Percentiles rank a stretch among this genome's conserved stretches.
phyloP scores from a whole-genome alignment of 2,797 vertebrate genomes.

The Artibeus jamaicensis region DNA sequence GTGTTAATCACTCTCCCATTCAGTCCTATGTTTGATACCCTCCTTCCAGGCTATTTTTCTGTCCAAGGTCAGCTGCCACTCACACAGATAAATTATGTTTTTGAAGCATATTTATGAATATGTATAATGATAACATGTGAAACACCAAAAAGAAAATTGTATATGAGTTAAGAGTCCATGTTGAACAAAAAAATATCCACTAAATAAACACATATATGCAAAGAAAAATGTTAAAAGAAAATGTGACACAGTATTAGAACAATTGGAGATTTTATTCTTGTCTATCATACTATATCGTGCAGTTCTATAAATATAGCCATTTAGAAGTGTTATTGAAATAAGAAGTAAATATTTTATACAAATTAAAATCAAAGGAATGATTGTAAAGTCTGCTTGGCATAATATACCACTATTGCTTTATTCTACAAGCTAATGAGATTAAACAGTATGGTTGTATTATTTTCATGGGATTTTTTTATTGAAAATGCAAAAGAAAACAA shows the following conservation, averaged over 20 bases:
- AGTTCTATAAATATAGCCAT: not conserved
- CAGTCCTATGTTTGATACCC: not conserved
- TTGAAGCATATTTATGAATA: not conserved
- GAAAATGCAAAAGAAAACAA: slow-evolving; percentile 5
- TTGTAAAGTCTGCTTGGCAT: not conserved
- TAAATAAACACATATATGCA: not conserved
- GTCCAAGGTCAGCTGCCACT: not conserved
- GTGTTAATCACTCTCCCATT: not conserved
- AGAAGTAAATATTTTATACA: not conserved
- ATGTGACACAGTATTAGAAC: not conserved
- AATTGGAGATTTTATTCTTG: not conserved
- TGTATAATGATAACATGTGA: not conserved
- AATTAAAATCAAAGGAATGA: slow-evolving; percentile 25
- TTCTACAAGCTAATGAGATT: not conserved
- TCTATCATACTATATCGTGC: not conserved
- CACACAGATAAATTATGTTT: slow-evolving; percentile 13
- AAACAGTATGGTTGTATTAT: not conserved
- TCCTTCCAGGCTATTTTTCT: not conserved
- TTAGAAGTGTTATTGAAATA: slow-evolving; percentile 26
- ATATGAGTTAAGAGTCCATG: not conserved
- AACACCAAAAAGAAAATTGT: not conserved
- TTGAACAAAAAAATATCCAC: not conserved
- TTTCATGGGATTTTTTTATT: not conserved
- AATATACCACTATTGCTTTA: not conserved
- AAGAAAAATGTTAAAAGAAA: slow-evolving; percentile 35